Evolutionary conservation across 2,888 invertebrate species (phyloP), one percentile per base, ranked within the genome.

Genomic region (Sphaeridia pumilis): DNA sequence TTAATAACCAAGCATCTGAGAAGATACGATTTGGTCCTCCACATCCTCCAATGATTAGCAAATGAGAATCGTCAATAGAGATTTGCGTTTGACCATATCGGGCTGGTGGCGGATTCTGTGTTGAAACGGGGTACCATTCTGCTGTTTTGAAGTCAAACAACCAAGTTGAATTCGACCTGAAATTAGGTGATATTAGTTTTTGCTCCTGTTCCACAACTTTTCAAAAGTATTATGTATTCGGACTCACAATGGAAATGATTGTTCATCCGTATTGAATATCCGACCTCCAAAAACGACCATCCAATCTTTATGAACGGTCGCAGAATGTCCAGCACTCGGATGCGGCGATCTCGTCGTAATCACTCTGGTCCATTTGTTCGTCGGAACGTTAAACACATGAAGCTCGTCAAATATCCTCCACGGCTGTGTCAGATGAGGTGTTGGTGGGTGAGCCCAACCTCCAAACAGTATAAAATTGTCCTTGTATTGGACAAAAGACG

Each of bases 61-160:
- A 71, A 71, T 88, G 82, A 43, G 82, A 75, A 49, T 81, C 79
- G 70, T 87, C 84, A 55, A 94, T 69, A 48, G 77, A 75, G 52
- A 90, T 82, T 69, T 94, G 87, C n/a, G 90, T 88, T 68, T 94
- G 94, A 5, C 92, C 92, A 73, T 93, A 93, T 59, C 95, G 75
- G 25, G 87, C 81, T n/a, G 78, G 75, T 2, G 90, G 90, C 62
- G 50, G 54, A 14, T 48, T 44, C 7, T 31, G 25, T 4, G 79
- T 81, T 0, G 77, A 75, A 42, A 76, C 74, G 65, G 84, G 85
- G 63, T 77, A 78, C 94, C 94, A 94, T 45, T 71, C 75, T 65
- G 81, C 78, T 44, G 79, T 78, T 12, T 78, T 76, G 60, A 94
- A 75, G 73, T 94, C 81, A 58, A 92, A 78, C 58, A 85, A 83